Percentiles rank a stretch among this genome's conserved stretches.
These are phyloP conservation scores for Phalangium opilio DNA, from an alignment of 2,888 invertebrate genomes.

Conservation along the genomic window DNA sequence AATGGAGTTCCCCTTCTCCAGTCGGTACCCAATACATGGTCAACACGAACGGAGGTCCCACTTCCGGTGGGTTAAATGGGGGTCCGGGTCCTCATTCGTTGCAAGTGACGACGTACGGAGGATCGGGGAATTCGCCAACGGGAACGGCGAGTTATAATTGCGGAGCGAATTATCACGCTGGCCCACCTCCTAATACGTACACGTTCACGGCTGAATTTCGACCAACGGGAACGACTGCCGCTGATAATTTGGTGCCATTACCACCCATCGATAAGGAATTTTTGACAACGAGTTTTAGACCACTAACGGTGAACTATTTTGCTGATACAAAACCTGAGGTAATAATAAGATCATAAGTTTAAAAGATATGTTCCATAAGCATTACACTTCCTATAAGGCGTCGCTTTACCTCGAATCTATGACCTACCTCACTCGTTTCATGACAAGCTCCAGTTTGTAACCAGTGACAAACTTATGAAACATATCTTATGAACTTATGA, in stretches of 20 bases:
- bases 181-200: conserved; percentile 48
- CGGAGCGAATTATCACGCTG: not conserved
- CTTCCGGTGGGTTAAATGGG: conserved; percentile 9
- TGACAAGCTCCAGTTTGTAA: too few species aligned
- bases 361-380: too few species aligned
- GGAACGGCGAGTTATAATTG: conserved; percentile 6
- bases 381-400: too few species aligned
- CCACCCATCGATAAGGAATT: conserved; percentile 16
- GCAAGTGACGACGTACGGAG: not conserved
- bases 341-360: too few species aligned
- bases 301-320: too few species aligned
- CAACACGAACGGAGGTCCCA: not conserved
- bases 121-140: conserved; percentile 1
- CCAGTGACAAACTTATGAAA: too few species aligned
- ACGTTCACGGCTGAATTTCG: conserved; percentile 70
- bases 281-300: not conserved
- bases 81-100: conserved; percentile 6
- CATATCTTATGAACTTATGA: too few species aligned
- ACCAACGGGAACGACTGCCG: conserved; percentile 14
- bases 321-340: too few species aligned
- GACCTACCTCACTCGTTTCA: too few species aligned
- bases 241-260: conserved; percentile 35
- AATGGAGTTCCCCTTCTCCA: conserved; percentile 6
- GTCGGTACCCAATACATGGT: conserved; percentile 8
- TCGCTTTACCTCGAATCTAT: too few species aligned